Conservation (phyloP, 2,888 invertebrate species). For the Leistus spinibarbis region DNA sequence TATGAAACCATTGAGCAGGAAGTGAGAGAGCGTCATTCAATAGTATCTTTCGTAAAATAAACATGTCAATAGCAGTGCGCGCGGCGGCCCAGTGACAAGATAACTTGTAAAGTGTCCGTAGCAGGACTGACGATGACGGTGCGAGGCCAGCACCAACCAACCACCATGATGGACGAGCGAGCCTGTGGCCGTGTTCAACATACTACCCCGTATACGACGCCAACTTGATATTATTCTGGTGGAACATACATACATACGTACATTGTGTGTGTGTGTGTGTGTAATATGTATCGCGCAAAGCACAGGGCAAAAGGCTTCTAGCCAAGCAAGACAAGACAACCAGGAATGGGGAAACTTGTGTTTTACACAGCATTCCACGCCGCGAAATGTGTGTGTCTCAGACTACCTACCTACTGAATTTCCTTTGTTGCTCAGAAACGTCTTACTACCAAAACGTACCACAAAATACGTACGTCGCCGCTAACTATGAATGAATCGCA, state of each 20-base stretch:
- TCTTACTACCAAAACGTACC: background rate
- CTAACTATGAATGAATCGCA: too few relatives aligned
- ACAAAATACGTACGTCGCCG: background rate
- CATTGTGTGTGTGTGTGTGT: background rate
- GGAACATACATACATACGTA: background rate
- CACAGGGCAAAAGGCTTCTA: too few relatives aligned
- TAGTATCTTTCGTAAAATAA: constrained; percentile 34
- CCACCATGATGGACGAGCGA: constrained; percentile 36
- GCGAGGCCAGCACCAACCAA: background rate
- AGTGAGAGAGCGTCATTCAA: too few relatives aligned
- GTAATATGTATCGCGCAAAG: too few relatives aligned
- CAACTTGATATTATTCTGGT: too few relatives aligned
- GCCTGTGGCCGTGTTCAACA: constrained; percentile 35
- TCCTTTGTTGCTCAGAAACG: background rate
- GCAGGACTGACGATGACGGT: constrained; percentile 8
- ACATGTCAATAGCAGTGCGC: constrained; percentile 36
- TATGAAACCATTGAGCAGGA: background rate
- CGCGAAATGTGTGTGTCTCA: background rate
- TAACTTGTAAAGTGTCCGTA: constrained; percentile 39
- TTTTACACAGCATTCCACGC: background rate
- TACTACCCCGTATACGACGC: too few relatives aligned
- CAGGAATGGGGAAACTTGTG: background rate
- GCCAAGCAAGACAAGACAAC: background rate
- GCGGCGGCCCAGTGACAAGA: constrained; percentile 29
- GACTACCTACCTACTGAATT: background rate